Evolutionary conservation across 2,797 vertebrate species (phyloP).

Genomic region (Cyclura pinguis): DNA sequence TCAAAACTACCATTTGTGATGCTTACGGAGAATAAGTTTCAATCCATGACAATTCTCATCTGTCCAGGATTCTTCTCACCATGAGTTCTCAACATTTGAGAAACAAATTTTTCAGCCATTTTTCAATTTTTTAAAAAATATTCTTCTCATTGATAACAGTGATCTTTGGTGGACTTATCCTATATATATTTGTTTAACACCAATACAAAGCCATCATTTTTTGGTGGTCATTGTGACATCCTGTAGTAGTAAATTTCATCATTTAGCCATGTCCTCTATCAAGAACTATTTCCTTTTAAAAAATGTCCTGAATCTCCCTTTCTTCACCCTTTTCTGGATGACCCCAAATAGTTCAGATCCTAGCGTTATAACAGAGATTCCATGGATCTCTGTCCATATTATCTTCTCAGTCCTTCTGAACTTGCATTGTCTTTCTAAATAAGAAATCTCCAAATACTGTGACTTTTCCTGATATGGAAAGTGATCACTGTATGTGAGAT

Average conservation of each 20-base stretch:
- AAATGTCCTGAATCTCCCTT: not conserved
- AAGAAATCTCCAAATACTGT: too few relatives aligned
- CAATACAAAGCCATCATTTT: not conserved
- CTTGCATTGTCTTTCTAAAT: too few relatives aligned
- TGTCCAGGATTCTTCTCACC: too few relatives aligned
- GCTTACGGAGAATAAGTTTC: too few relatives aligned
- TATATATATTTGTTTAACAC: not conserved
- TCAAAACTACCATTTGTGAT: too few relatives aligned
- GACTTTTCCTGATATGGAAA: too few relatives aligned
- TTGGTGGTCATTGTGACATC: not conserved
- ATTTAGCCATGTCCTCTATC: not conserved
- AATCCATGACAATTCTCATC: too few relatives aligned
- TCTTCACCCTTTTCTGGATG: not conserved
- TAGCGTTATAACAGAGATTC: not conserved
- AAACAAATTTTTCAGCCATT: too few relatives aligned
- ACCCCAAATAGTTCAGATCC: not conserved
- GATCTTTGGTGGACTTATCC: not conserved
- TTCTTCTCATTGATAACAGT: not conserved
- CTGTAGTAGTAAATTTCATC: not conserved
- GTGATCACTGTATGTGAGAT: too few relatives aligned
- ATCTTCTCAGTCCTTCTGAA: too few relatives aligned
- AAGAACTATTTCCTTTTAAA: not conserved
- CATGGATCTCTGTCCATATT: not conserved
- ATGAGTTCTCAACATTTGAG: too few relatives aligned
- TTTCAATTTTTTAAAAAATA: too few relatives aligned